Evolutionary conservation across 2,797 vertebrate genomes (phyloP), one percentile per base, ranked within the genome.

Genomic region (Galaxias olidus): DNA sequence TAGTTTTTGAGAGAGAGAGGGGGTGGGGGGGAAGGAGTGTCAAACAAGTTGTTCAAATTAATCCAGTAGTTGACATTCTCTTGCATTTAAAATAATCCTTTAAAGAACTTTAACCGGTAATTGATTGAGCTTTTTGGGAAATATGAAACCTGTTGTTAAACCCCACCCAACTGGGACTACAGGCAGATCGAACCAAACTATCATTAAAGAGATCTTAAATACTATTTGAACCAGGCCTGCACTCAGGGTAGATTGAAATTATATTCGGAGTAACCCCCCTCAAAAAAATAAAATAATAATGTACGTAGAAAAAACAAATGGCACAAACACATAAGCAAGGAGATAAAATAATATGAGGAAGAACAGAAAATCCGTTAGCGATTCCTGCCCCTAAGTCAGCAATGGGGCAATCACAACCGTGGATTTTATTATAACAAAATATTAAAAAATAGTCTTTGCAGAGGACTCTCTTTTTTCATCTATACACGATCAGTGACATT

Each of bases 381-480:
- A 82, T 70, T 86, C 78, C 78, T 79, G 78, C 73, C 79, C 79
- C 59, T 8, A 2, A 65, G 50, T 77, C 61, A 77, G 68, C 66
- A 59, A 51, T 40, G 49, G 79, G 75, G 76, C 78, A 55, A 78
- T 83, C 84, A 84, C 78, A 72, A 88, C 82, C 79, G 83, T n/a
- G 55, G 68, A 75, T 85, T 85, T 86, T 77, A 81, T 84, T 82
- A 79, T 82, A 84, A 87, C 84, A 89, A 91, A 90, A 90, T 91
- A 90, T 85, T 85, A 64, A 84, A 90, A 90, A 91, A 91, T 87
- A 91, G 79, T 86, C 80, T 88, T 80, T 89, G 78, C 83, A 89
- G 73, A 87, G 66, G 72, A 82, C 76, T 84, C 75, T 88, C 71
- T 87, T 79, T 79, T 80, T 76, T 88, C 72, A 81, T 80, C 80